Conservation (phyloP, 2,113 vertebrate genomes). For the Oncorhynchus keta region DNA sequence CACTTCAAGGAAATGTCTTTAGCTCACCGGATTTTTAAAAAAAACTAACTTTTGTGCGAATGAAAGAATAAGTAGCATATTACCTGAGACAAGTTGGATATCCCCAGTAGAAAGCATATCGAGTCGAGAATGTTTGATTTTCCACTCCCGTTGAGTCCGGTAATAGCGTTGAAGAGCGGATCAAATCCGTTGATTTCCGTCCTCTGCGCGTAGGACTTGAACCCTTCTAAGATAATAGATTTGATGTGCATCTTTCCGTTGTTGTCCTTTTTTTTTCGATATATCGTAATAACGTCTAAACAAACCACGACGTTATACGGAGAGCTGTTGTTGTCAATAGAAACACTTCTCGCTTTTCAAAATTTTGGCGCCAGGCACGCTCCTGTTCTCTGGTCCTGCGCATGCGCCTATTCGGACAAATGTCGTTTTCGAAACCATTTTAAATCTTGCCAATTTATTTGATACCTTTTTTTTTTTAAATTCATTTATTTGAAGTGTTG, state of each 20-base stretch:
- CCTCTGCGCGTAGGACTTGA: constrained; percentile 94
- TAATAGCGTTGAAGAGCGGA: constrained; percentile 94
- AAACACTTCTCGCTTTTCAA: constrained; percentile 43
- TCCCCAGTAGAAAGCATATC: constrained; percentile 93
- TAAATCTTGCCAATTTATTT: neutral
- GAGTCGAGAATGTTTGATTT: constrained; percentile 97
- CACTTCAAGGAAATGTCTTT: neutral
- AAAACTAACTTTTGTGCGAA: too few species aligned
- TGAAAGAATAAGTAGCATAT: constrained; percentile 8
- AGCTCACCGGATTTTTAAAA: too few species aligned
- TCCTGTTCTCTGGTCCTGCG: neutral
- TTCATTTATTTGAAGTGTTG: too few species aligned
- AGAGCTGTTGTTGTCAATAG: constrained; percentile 31
- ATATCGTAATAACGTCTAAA: neutral
- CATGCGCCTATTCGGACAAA: constrained; percentile 14
- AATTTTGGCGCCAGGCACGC: constrained; percentile 74
- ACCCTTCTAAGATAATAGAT: constrained; percentile 89
- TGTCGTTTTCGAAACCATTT: neutral
- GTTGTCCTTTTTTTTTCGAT: neutral
- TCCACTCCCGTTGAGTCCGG: constrained; percentile 94
- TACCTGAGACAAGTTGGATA: constrained; percentile 88
- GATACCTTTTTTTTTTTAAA: too few species aligned
- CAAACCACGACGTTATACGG: neutral
- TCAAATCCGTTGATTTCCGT: constrained; percentile 90
- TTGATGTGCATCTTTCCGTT: constrained; percentile 85